These are phyloP conservation scores for Pteronura brasiliensis DNA, from an alignment of 2,113 vertebrate species.

Conservation along the genomic window DNA sequence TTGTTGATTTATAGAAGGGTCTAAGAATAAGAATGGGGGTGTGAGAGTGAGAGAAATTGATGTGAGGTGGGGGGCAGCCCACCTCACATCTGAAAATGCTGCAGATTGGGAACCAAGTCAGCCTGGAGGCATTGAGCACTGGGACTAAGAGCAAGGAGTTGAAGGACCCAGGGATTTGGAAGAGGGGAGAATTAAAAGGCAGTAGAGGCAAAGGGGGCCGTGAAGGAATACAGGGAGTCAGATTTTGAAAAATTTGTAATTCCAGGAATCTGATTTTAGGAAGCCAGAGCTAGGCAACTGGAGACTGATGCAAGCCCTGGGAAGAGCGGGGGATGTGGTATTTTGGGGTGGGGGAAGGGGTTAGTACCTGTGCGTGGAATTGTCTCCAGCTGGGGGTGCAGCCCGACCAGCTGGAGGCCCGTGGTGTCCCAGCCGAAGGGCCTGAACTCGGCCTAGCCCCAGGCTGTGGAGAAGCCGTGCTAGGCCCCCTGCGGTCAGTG, in stretches of 20 bases:
- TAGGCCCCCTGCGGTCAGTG: constrained; percentile 83
- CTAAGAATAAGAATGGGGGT: background rate
- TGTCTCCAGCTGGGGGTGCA: constrained; percentile 29
- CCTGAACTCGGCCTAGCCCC: constrained; percentile 87
- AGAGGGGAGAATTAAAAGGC: background rate
- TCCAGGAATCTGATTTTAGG: background rate
- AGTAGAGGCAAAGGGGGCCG: background rate
- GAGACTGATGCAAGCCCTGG: background rate
- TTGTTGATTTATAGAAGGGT: background rate
- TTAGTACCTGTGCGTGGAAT: constrained; percentile 71
- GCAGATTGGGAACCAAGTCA: background rate
- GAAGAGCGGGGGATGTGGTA: background rate
- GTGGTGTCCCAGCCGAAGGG: constrained; percentile 75
- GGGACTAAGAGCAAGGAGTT: background rate
- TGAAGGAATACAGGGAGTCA: background rate
- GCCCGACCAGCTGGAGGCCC: constrained; percentile 23
- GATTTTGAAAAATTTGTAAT: background rate
- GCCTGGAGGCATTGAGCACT: background rate
- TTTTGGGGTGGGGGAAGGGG: background rate
- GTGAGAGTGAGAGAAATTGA: background rate
- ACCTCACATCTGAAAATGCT: background rate
- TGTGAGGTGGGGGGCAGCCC: too few species aligned
- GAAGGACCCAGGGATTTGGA: background rate
- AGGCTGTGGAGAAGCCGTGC: constrained; percentile 85
- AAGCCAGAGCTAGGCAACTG: background rate